phyloP scores from a whole-genome alignment of 1,140 invertebrate species.

The Dolichoris vasculosae region DNA sequence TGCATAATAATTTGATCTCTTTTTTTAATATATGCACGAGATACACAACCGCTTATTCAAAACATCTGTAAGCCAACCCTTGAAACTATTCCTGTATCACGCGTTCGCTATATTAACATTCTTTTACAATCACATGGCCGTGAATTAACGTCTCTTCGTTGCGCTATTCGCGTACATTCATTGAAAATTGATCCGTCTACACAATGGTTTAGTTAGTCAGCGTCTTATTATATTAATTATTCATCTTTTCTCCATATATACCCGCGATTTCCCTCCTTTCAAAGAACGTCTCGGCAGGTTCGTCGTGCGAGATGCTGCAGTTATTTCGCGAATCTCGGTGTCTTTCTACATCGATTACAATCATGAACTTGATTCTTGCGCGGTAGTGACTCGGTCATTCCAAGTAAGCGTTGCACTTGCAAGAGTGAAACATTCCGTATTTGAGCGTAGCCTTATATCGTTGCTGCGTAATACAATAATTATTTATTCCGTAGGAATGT shows the following conservation, averaged over 20 bases:
- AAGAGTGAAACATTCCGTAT: background rate
- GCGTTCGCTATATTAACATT: background rate
- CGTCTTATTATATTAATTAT: background rate
- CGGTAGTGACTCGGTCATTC: background rate
- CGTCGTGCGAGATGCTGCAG: background rate
- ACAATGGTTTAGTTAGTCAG: too few species aligned
- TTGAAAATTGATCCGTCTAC: background rate
- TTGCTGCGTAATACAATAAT: background rate
- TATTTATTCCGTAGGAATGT: background rate
- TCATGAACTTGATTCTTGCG: conserved; percentile 9
- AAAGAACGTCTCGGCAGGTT: too few species aligned
- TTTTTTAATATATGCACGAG: too few species aligned
- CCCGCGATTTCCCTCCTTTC: background rate
- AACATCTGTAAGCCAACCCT: background rate
- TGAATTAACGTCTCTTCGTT: background rate
- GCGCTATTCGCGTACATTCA: background rate
- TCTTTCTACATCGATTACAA: background rate
- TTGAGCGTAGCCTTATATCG: background rate
- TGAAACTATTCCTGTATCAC: background rate
- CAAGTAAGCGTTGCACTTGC: background rate
- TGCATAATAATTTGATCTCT: too few species aligned
- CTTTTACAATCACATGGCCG: background rate
- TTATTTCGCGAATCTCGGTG: background rate
- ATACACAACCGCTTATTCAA: background rate
- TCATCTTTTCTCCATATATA: background rate